These are phyloP conservation scores for Drosophila siamana DNA, from an alignment of 2,888 invertebrate species.

Conservation along the genomic window DNA sequence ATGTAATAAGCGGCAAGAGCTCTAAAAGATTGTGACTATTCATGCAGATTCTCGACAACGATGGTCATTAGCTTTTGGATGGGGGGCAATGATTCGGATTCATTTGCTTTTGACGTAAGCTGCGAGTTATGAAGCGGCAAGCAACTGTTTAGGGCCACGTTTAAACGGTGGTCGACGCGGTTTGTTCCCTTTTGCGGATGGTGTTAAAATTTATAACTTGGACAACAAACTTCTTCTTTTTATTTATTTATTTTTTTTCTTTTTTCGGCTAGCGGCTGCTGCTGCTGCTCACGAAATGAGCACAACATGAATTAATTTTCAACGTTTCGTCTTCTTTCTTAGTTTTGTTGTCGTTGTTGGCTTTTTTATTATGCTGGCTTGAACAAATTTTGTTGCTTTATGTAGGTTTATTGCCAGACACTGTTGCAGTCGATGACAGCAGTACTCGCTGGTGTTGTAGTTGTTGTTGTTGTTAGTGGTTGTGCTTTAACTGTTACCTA, in stretches of 20 bases:
- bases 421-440: constrained; percentile 38
- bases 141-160: constrained; percentile 17
- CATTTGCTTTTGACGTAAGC: constrained; percentile 33
- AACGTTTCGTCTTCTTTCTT: constrained; percentile 32
- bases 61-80: constrained; percentile 37
- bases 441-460: constrained; percentile 39
- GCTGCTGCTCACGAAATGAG: constrained; percentile 71
- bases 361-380: constrained; percentile 39
- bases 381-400: constrained; percentile 67
- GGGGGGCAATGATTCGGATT: constrained; percentile 28
- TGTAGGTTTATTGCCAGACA: constrained; percentile 75
- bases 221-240: constrained; percentile 27
- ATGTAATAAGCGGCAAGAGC: constrained; percentile 17
- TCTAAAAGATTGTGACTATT: constrained; percentile 11
- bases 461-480: constrained; percentile 30
- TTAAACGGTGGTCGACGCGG: constrained; percentile 5
- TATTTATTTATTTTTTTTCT: no score
- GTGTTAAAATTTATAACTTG: constrained; percentile 44
- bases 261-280: background rate
- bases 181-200: constrained; percentile 29
- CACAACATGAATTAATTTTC: constrained; percentile 80
- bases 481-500: constrained; percentile 77
- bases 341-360: constrained; percentile 7
- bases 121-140: constrained; percentile 25
- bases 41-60: constrained; percentile 4